phyloP scores from a whole-genome alignment of 2,888 invertebrate genomes.

The Bimastos eiseni region DNA sequence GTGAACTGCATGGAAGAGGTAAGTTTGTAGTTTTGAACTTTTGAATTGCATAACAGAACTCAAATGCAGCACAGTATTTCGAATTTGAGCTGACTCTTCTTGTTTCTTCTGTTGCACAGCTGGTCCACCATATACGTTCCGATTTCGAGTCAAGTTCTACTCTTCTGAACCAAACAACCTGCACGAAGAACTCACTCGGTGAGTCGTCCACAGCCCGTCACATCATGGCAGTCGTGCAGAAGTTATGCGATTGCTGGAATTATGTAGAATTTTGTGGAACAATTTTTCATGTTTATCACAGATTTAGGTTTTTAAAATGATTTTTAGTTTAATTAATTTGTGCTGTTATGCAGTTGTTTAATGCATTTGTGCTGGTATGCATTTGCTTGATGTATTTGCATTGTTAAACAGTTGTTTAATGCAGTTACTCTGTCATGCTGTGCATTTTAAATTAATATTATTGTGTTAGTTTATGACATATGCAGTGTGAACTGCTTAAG shows the following conservation, averaged over 20 bases:
- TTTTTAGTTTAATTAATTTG: background rate
- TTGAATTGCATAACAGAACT: background rate
- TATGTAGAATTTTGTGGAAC: background rate
- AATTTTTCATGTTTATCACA: background rate
- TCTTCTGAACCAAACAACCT: conserved; percentile 92
- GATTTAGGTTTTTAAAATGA: background rate
- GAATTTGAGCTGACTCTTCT: background rate
- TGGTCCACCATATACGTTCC: conserved; percentile 94
- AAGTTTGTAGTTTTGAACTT: too few relatives aligned
- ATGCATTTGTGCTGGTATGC: background rate
- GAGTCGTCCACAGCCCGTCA: conserved; percentile 33
- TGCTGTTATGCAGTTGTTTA: background rate
- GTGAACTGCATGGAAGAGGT: too few relatives aligned
- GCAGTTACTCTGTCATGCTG: background rate
- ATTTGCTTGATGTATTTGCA: background rate
- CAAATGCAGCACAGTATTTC: background rate
- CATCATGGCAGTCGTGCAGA: background rate
- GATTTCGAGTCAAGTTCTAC: conserved; percentile 96
- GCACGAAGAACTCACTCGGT: conserved; percentile 91
- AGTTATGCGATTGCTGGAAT: background rate
- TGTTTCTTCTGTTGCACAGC: conserved; percentile 67
- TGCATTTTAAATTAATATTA: background rate
- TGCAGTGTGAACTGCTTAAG: background rate
- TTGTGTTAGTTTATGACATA: background rate
- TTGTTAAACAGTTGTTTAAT: background rate